Conservation (phyloP, 1,140 invertebrate species). For the Lerema accius region DNA sequence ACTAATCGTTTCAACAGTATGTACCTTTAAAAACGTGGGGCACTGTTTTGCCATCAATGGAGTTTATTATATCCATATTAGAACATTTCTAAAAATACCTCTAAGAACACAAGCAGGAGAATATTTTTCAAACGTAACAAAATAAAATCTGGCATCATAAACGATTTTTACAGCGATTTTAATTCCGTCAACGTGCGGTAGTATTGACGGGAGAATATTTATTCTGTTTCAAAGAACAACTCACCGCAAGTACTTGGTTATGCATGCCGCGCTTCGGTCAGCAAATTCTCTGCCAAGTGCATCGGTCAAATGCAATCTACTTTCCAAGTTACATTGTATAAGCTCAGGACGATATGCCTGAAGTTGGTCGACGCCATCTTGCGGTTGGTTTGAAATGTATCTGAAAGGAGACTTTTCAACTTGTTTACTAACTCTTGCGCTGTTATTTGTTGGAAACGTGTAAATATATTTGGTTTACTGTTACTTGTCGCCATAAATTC, state of each 20-base stretch:
- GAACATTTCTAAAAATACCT: no score
- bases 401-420: constrained; percentile 8
- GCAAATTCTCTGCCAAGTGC: constrained; percentile 35
- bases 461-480: neutral
- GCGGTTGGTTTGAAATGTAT: neutral
- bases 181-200: constrained; percentile 36
- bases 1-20: no score
- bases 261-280: constrained; percentile 36
- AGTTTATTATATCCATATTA: no score
- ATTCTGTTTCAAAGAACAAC: constrained; percentile 38
- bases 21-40: no score
- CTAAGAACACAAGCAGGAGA: no score
- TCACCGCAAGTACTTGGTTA: constrained; percentile 35
- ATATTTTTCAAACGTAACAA: no score
- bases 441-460: neutral
- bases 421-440: constrained; percentile 7
- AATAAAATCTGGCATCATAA: constrained; percentile 8
- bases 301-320: constrained; percentile 33
- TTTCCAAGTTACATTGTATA: constrained; percentile 29
- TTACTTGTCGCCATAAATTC: neutral
- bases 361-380: constrained; percentile 2
- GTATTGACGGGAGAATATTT: constrained; percentile 36
- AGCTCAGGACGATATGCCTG: constrained; percentile 3
- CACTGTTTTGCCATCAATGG: no score
- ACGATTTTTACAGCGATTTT: constrained; percentile 28